Evolutionary conservation across 2,888 invertebrate species (phyloP).

Genomic region (Bimastos eiseni): DNA sequence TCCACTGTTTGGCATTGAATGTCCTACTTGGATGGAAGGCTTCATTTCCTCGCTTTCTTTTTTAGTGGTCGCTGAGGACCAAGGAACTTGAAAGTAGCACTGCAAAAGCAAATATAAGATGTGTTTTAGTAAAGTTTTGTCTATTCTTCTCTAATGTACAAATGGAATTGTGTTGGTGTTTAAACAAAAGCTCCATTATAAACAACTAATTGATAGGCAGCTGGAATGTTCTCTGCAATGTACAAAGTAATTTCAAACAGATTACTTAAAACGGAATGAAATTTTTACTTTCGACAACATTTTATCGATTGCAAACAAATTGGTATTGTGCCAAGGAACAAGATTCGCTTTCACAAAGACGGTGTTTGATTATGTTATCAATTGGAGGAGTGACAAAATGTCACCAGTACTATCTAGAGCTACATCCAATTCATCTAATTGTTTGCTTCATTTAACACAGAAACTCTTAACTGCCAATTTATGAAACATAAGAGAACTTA

Average conservation of each 20-base stretch:
- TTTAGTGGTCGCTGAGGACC: slow-evolving; percentile 76
- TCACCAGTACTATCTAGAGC: background rate
- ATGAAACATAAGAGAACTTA: slow-evolving; percentile 46
- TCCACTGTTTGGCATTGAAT: background rate
- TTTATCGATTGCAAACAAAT: background rate
- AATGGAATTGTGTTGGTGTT: no score
- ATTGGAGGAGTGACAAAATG: background rate
- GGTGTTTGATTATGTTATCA: no score
- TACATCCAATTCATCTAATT: background rate
- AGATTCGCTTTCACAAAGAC: background rate
- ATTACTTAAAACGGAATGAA: no score
- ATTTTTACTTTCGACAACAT: no score
- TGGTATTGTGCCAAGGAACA: background rate
- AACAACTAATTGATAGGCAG: background rate
- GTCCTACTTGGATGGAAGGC: background rate
- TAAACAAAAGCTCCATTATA: background rate
- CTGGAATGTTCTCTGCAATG: background rate
- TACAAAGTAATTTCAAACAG: background rate
- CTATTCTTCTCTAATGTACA: no score
- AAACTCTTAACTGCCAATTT: background rate
- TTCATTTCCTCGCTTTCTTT: slow-evolving; percentile 75
- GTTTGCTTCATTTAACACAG: background rate
- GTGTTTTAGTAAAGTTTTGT: background rate
- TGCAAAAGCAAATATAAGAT: slow-evolving; percentile 66
- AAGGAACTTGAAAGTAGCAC: slow-evolving; percentile 88